A percentile compares a stretch with the other conserved stretches of the same genome.
Conservation (phyloP, 1,140 invertebrate genomes). For the honey bee (Apis mellifera) region Amel_HAv3.1 CM009942.2:2446001-2446500, state of each 20-base stretch:
- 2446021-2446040: no score
- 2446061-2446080: no score
- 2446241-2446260: no score
- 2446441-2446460: background rate
- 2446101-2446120: no score
- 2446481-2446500: background rate
- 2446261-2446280: no score
- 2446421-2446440: background rate
- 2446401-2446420: background rate
- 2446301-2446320: background rate
- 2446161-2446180: background rate
- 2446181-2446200: background rate
- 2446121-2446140: no score
- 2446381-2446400: background rate
- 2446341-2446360: background rate
- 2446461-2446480: background rate
- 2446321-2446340: background rate
- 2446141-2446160: background rate
- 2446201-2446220: background rate
- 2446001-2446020: no score
- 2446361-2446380: background rate
- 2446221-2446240: no score
- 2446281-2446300: no score
- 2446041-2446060: no score
- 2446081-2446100: no score